Evolutionary conservation across 2,888 invertebrate species (phyloP).

Genomic region (Scelioninae gen. 1): DNA sequence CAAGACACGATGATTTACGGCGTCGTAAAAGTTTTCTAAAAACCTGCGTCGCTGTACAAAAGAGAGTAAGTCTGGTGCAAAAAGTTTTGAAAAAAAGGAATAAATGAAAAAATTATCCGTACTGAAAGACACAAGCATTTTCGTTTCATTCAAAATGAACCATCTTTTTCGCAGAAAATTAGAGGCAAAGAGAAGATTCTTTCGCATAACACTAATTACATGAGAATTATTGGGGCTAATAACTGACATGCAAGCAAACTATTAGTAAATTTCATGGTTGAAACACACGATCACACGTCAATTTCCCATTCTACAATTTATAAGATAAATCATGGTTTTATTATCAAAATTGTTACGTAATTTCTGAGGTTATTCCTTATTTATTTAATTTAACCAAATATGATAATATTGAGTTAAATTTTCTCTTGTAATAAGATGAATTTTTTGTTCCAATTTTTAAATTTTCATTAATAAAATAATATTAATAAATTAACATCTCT

Average conservation of each 20-base stretch:
- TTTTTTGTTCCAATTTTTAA: too few relatives aligned
- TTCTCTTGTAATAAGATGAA: too few relatives aligned
- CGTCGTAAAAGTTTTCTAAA: slow-evolving; percentile 68
- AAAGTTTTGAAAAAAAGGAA: slow-evolving; percentile 45
- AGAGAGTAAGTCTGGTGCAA: slow-evolving; percentile 43
- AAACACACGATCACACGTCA: too few relatives aligned
- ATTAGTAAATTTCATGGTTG: slow-evolving; percentile 9
- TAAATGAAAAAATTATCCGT: slow-evolving; percentile 8
- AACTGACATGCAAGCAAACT: slow-evolving; percentile 1
- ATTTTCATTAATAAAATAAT: too few relatives aligned
- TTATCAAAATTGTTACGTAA: too few relatives aligned
- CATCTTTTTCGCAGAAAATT: slow-evolving; percentile 21
- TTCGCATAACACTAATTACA: slow-evolving; percentile 3
- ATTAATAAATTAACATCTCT: too few relatives aligned
- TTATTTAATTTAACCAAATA: too few relatives aligned
- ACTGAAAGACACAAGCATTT: slow-evolving; percentile 31
- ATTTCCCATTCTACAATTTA: too few relatives aligned
- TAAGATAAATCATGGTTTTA: too few relatives aligned
- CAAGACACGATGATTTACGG: slow-evolving; percentile 69
- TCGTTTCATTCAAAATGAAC: slow-evolving; percentile 30
- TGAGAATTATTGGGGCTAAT: background rate
- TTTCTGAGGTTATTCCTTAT: too few relatives aligned
- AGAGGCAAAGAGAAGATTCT: slow-evolving; percentile 12
- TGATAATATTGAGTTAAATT: too few relatives aligned
- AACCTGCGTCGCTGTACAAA: slow-evolving; percentile 62